phyloP scores from a whole-genome alignment of 2,113 vertebrate genomes.

The Scomber scombrus region DNA sequence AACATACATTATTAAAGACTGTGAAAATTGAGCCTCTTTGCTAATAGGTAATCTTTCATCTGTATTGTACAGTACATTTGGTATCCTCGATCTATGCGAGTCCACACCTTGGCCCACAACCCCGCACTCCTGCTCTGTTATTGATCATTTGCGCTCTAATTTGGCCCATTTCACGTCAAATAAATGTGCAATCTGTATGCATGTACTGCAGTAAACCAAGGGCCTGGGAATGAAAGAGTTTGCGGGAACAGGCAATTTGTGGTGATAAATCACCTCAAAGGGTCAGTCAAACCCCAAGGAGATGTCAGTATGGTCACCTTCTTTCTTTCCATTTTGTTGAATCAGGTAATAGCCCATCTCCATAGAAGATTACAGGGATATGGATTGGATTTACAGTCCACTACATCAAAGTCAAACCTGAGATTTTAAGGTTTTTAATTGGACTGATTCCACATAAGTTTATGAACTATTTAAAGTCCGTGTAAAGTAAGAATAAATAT shows the following conservation, averaged over 20 bases:
- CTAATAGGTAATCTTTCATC: slow-evolving; percentile 49
- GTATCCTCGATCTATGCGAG: not conserved
- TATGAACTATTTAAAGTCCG: too few relatives aligned
- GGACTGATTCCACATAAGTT: not conserved
- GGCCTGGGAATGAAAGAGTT: not conserved
- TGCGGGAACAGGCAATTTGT: not conserved
- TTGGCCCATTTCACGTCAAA: slow-evolving; percentile 19
- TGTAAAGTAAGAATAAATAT: too few relatives aligned
- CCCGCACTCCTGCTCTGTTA: not conserved
- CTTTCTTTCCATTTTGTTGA: not conserved
- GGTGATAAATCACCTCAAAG: not conserved
- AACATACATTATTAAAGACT: slow-evolving; percentile 65
- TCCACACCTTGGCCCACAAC: slow-evolving; percentile 6
- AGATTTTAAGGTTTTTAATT: not conserved
- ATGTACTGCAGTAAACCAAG: not conserved
- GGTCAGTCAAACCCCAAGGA: not conserved
- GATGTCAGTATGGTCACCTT: not conserved
- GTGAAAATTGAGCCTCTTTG: slow-evolving; percentile 41
- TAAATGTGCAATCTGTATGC: slow-evolving; percentile 46
- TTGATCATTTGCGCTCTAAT: slow-evolving; percentile 34
- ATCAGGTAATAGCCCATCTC: not conserved
- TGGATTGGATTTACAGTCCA: not conserved
- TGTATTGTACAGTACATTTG: not conserved
- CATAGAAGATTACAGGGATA: too few relatives aligned
- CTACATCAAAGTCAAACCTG: not conserved